Evolutionary conservation across 2,888 invertebrate species (phyloP).

Genomic region (Pilophorus perplexus): DNA sequence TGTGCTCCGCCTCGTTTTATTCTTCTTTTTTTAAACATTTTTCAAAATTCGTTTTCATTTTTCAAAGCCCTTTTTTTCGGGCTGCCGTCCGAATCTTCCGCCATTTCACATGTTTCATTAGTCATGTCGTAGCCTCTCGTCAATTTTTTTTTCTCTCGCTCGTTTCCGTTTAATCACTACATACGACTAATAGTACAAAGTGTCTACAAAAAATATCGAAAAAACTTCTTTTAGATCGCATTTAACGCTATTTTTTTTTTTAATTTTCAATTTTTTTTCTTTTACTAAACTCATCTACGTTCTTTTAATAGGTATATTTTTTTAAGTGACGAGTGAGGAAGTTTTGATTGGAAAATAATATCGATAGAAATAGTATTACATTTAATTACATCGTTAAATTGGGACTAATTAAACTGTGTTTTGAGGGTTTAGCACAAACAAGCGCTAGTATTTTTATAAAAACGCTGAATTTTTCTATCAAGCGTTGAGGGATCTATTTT

Average conservation of each 20-base stretch:
- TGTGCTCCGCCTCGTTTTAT: too few species aligned
- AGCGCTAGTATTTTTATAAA: constrained; percentile 7
- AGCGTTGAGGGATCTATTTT: constrained; percentile 15
- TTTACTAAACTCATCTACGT: background rate
- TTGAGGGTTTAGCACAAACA: constrained; percentile 7
- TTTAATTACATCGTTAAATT: background rate
- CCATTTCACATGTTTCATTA: background rate
- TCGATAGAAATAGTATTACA: background rate
- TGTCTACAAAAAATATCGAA: constrained; percentile 36
- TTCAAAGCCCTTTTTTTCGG: background rate
- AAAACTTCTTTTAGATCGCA: constrained; percentile 23
- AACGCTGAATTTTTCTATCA: background rate
- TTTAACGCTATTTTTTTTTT: constrained; percentile 25
- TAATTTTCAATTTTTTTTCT: constrained; percentile 1
- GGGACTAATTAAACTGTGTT: constrained; percentile 7
- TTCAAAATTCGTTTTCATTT: background rate
- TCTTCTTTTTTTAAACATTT: background rate
- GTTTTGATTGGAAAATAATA: background rate
- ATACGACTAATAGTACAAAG: constrained; percentile 33
- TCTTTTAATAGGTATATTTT: constrained; percentile 8
- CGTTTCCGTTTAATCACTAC: too few species aligned
- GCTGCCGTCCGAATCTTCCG: background rate
- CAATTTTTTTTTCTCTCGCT: background rate
- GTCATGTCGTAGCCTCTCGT: too few species aligned
- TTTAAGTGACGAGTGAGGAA: constrained; percentile 34